These are phyloP conservation scores for Arion vulgaris DNA, from an alignment of 1,140 invertebrate genomes.

Conservation along the genomic window DNA sequence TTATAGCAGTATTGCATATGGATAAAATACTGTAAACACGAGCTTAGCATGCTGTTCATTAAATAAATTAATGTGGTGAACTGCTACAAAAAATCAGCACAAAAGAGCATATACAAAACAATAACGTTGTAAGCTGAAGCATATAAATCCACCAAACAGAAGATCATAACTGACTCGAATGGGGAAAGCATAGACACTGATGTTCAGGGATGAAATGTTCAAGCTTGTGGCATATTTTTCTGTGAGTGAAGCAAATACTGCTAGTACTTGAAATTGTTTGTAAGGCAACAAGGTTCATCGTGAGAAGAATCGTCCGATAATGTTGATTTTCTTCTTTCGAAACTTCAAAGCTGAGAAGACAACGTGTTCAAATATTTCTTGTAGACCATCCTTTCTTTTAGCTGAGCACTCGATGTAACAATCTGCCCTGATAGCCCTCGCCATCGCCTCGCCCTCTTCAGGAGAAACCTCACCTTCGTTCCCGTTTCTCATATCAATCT, in stretches of 20 bases:
- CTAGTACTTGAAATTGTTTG: background rate
- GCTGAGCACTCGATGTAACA: slow-evolving; percentile 92
- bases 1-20: background rate
- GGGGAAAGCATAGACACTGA: background rate
- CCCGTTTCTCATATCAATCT: slow-evolving; percentile 60
- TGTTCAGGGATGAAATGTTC: background rate
- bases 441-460: slow-evolving; percentile 82
- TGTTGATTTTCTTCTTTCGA: slow-evolving; percentile 56
- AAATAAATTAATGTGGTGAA: background rate
- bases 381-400: slow-evolving; percentile 89
- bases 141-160: background rate
- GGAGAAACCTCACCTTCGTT: slow-evolving; percentile 84
- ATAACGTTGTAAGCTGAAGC: background rate
- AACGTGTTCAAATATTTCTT: slow-evolving; percentile 91
- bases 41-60: background rate
- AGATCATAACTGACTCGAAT: background rate
- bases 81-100: background rate
- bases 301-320: slow-evolving; percentile 56
- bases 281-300: slow-evolving; percentile 37
- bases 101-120: background rate
- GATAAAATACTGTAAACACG: background rate
- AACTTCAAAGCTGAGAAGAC: slow-evolving; percentile 81
- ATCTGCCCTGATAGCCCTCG: slow-evolving; percentile 81
- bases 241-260: too few species aligned
- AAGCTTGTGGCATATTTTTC: background rate